phyloP scores from a whole-genome alignment of 2,797 vertebrate species.

The Spinus olivaceus region DNA sequence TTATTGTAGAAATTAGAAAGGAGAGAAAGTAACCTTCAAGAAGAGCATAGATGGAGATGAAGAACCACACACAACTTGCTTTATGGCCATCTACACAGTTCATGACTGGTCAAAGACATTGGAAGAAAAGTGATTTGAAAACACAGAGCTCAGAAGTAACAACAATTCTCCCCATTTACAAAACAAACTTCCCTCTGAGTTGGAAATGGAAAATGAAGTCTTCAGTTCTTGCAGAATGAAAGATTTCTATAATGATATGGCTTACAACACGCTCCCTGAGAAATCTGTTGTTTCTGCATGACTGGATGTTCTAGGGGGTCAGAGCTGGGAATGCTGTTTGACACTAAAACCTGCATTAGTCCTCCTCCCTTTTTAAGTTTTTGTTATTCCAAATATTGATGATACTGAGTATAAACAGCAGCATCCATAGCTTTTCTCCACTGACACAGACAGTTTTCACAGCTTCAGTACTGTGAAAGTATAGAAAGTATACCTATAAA shows the following conservation, averaged over 20 bases:
- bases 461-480: background rate
- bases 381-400: background rate
- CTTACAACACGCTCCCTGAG: background rate
- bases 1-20: conserved; percentile 20
- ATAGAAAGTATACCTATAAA: too few species aligned
- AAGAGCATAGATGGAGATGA: background rate
- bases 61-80: conserved; percentile 1
- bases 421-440: background rate
- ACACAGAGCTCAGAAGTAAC: background rate
- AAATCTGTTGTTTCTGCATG: background rate
- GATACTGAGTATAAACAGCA: background rate
- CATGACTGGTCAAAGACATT: background rate
- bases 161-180: background rate
- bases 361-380: background rate
- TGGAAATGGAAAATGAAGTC: background rate
- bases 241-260: background rate
- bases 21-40: background rate
- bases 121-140: background rate
- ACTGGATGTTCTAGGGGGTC: background rate
- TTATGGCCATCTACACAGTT: background rate
- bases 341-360: background rate
- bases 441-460: background rate
- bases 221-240: background rate
- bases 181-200: background rate
- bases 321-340: background rate